Conservation (phyloP, 2,888 invertebrate species). For the Phyto melanocephala region DNA sequence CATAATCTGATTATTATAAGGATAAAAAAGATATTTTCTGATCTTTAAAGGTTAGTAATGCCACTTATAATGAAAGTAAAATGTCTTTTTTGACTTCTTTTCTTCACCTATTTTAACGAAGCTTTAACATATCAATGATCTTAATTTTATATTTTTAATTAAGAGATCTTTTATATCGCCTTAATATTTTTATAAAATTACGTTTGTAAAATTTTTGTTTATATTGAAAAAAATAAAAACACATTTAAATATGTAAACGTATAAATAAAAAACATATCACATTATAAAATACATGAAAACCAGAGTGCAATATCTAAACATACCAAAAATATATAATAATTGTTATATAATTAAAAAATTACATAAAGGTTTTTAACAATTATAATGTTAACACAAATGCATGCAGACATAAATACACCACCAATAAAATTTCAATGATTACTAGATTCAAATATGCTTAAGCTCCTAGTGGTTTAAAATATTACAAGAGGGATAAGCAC, state of each 20-base stretch:
- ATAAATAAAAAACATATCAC: too few relatives aligned
- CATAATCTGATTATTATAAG: too few relatives aligned
- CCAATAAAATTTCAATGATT: not conserved
- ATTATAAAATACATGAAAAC: conserved; percentile 30
- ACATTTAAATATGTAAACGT: not conserved
- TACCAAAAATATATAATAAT: conserved; percentile 31
- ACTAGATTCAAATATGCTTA: conserved; percentile 8
- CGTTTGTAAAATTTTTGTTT: not conserved
- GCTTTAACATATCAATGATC: too few relatives aligned
- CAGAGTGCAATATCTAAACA: conserved; percentile 14
- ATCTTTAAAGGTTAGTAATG: too few relatives aligned
- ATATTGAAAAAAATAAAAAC: not conserved
- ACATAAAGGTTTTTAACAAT: not conserved
- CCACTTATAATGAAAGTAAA: too few relatives aligned
- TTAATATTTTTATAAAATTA: not conserved
- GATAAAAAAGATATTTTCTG: too few relatives aligned
- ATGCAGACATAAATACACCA: not conserved
- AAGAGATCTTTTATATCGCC: not conserved
- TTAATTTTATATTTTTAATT: too few relatives aligned
- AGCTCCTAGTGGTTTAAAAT: not conserved
- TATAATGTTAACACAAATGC: not conserved
- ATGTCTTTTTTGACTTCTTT: too few relatives aligned
- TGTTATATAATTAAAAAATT: conserved; percentile 28
- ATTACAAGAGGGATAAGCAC: not conserved
- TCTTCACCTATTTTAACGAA: too few relatives aligned